Evolutionary conservation across 2,797 vertebrate species (phyloP), one percentile per base, ranked within the genome.

Genomic region (Notolabrus celidotus): DNA sequence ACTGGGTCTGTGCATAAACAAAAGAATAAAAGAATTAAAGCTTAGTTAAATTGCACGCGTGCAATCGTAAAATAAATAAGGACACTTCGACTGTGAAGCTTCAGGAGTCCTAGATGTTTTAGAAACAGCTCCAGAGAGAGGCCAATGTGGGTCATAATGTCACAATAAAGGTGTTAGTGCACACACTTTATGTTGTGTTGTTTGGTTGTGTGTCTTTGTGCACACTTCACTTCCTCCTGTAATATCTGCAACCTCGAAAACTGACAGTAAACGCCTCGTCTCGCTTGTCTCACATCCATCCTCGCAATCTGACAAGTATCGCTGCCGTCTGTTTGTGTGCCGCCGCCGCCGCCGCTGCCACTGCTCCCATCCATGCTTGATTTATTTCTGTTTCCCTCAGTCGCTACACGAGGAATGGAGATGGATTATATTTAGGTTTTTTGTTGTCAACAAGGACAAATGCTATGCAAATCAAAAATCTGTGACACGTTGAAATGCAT

Each of bases 231-330:
- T 75, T 71, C 47, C 42, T 59, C 52, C 38, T 23, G 31, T 54
- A 63, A 67, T 45, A 59, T 65, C 39, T 50, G 25, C 67, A 62
- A 43, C 42, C 47, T 64, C 58, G 25, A 59, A 74, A 71, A 23
- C 65, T 70, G 61, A 61, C 71, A 73, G 64, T 70, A 58, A 79
- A 78, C 66, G 39, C 36, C 66, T 66, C 50, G 52, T 74, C 69
- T 76, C 51, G 61, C 67, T 71, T 68, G 83, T 75, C 64, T 73
- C 54, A 22, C 65, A 69, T 52, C 61, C 64, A 41, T 80, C 68
- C 60, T 59, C 29, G 1, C 72, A 10, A 51, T 55, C 59, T 78
- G 73, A 74, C 67, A 72, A 60, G 54, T 54, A 47, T 33, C 23
- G 25, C 33, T 53, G 58, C 63, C 49, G 50, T 38, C 45, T 57